Evolutionary conservation across 2,797 vertebrate species (phyloP).

Genomic region (Delichon dasypus): DNA sequence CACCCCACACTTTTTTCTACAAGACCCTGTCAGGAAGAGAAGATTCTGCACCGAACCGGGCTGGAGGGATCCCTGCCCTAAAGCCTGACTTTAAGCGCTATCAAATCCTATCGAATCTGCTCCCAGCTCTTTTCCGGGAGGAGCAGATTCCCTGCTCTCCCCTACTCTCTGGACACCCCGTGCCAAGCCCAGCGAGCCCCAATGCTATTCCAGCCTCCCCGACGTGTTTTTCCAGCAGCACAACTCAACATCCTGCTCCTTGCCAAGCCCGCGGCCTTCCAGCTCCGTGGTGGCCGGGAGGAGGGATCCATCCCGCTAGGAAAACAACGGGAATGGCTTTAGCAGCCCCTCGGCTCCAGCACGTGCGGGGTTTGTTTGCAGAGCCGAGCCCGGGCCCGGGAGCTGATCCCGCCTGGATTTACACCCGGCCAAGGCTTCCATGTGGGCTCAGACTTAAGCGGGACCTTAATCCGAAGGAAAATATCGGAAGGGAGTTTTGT

Average conservation of each 20-base stretch:
- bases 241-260: background rate
- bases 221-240: slow-evolving; percentile 8
- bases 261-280: background rate
- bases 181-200: background rate
- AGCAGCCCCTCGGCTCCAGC: background rate
- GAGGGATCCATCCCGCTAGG: background rate
- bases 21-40: background rate
- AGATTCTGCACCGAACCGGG: accelerated
- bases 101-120: background rate
- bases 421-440: background rate
- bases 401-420: background rate
- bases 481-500: background rate
- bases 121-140: background rate
- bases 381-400: background rate
- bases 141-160: background rate
- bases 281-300: background rate
- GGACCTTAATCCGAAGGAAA: background rate
- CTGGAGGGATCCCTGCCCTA: accelerated
- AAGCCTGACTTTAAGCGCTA: accelerated
- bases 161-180: accelerated
- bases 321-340: slow-evolving; percentile 5
- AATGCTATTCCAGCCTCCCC: background rate
- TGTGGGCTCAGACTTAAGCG: background rate
- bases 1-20: background rate
- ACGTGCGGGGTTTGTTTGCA: background rate